Evolutionary conservation across 2,113 vertebrate species (phyloP).

Genomic region (Corynorhinus townsendii): DNA sequence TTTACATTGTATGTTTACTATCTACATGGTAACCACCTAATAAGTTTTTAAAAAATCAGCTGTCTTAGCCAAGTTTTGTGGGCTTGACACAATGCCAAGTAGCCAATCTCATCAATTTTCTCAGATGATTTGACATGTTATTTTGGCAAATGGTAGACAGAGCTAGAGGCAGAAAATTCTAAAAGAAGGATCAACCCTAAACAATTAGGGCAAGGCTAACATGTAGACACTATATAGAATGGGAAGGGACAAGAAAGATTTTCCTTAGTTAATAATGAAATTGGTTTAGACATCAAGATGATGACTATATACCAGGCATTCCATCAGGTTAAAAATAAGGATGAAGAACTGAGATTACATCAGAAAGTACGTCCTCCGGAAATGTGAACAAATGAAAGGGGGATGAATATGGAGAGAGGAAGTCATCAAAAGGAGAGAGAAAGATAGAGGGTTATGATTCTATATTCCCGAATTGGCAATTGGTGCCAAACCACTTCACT

Average conservation of each 20-base stretch:
- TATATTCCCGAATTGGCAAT: background rate
- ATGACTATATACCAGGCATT: background rate
- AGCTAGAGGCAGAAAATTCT: constrained; percentile 17
- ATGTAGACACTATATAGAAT: background rate
- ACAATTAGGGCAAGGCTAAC: background rate
- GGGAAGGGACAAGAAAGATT: background rate
- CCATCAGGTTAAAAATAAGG: background rate
- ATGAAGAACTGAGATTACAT: background rate
- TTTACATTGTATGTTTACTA: background rate
- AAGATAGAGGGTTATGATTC: background rate
- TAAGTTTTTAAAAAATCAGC: background rate
- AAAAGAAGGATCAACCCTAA: background rate
- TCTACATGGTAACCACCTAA: background rate
- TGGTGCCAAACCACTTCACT: background rate
- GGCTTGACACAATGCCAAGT: constrained; percentile 12
- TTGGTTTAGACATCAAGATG: background rate
- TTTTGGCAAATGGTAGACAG: constrained; percentile 36
- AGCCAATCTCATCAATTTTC: constrained; percentile 26
- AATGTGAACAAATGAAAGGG: background rate
- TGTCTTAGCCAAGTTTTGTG: constrained; percentile 3
- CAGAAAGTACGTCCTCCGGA: background rate
- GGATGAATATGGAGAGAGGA: background rate
- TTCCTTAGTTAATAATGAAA: background rate
- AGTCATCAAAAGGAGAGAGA: background rate
- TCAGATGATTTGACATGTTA: constrained; percentile 38